phyloP scores from a whole-genome alignment of 1,140 invertebrate genomes.

The Camponotus vicinus region DNA sequence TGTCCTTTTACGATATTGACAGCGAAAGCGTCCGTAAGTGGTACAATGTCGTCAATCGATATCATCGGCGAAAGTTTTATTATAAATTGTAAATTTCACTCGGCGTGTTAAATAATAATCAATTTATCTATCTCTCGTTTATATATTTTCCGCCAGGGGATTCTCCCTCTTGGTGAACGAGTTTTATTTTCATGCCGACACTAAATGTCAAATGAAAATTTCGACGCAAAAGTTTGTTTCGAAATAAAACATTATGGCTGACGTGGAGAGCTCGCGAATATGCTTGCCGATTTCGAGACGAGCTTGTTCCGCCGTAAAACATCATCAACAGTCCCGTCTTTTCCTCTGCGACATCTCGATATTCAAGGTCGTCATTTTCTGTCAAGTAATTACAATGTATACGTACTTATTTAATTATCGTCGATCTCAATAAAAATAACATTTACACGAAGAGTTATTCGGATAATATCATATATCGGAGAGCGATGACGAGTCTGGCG shows the following conservation, averaged over 20 bases:
- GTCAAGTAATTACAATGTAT: background rate
- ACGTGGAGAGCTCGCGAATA: conserved; percentile 57
- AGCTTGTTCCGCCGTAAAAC: conserved; percentile 28
- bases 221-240: conserved; percentile 55
- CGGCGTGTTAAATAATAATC: conserved; percentile 55
- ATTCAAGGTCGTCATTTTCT: background rate
- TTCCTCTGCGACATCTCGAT: background rate
- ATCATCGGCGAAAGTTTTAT: conserved; percentile 22
- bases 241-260: conserved; percentile 61
- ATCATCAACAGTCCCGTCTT: conserved; percentile 7
- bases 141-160: conserved; percentile 49
- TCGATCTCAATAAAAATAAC: background rate
- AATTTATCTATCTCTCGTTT: conserved; percentile 48
- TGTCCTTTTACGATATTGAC: background rate
- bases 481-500: background rate
- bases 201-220: conserved; percentile 63
- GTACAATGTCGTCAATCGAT: conserved; percentile 6
- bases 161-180: conserved; percentile 49
- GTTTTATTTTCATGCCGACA: conserved; percentile 58
- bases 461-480: background rate
- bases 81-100: conserved; percentile 52
- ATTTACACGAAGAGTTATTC: background rate
- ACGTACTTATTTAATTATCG: background rate
- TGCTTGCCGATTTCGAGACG: conserved; percentile 38
- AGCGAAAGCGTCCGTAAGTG: conserved; percentile 14